Conservation (phyloP, 2,888 invertebrate genomes). For the Achlya flavicornis region DNA sequence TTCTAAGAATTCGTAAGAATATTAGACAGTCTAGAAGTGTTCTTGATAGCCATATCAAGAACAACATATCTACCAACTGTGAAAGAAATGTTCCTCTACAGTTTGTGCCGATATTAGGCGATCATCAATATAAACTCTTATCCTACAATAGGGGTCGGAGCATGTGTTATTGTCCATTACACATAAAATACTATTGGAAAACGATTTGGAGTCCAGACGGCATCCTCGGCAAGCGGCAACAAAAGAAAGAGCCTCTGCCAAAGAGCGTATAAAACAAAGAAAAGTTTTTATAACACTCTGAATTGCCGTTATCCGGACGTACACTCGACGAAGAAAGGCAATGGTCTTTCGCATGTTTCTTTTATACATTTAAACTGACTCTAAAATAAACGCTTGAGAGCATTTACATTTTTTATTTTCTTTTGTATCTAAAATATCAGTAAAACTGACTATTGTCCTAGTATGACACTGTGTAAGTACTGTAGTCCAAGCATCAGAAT, state of each 20-base stretch:
- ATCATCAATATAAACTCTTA: constrained; percentile 38
- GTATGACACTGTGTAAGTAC: too few species aligned
- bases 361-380: neutral
- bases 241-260: constrained; percentile 41
- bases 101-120: constrained; percentile 36
- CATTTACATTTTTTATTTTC: too few species aligned
- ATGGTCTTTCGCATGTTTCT: neutral
- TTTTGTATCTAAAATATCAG: too few species aligned
- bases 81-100: constrained; percentile 27
- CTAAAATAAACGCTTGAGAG: neutral
- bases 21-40: neutral
- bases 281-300: constrained; percentile 70
- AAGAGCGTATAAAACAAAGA: constrained; percentile 68
- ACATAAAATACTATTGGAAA: constrained; percentile 77
- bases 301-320: constrained; percentile 54
- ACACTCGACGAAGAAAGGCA: constrained; percentile 33
- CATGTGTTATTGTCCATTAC: constrained; percentile 75
- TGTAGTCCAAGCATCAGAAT: too few species aligned
- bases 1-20: neutral
- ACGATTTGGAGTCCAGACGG: constrained; percentile 71
- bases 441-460: too few species aligned
- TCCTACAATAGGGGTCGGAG: constrained; percentile 50
- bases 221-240: constrained; percentile 32
- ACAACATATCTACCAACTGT: constrained; percentile 11
- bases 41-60: too few species aligned